Conservation (phyloP, 30 jellyfish, hydroid and myxozoan species). For the Turritopsis rubra region DNA sequence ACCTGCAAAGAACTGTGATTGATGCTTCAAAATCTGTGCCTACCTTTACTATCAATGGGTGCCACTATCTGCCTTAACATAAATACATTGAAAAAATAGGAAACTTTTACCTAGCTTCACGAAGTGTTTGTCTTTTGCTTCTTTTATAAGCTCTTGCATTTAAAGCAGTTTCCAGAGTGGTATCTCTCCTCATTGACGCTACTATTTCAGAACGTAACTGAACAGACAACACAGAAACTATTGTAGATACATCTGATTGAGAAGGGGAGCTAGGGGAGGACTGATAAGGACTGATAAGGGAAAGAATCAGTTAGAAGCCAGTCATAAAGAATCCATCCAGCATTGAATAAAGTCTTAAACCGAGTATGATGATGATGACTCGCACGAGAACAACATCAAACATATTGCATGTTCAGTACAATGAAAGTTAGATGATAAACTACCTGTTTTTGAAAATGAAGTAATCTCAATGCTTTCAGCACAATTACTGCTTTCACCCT, state of each 20-base stretch:
- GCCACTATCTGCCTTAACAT: neutral
- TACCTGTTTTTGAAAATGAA: conserved; percentile 93
- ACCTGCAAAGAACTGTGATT: too few species aligned
- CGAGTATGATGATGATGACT: too few species aligned
- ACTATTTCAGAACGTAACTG: conserved; percentile 90
- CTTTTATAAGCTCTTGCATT: conserved; percentile 90
- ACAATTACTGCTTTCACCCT: conserved; percentile 90
- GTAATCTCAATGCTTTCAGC: conserved; percentile 82
- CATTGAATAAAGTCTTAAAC: too few species aligned
- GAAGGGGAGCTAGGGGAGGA: too few species aligned
- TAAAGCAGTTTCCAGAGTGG: conserved; percentile 93
- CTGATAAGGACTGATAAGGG: too few species aligned
- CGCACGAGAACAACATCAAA: too few species aligned
- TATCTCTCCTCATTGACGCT: conserved; percentile 79
- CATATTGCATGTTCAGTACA: too few species aligned
- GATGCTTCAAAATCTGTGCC: too few species aligned
- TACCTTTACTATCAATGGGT: too few species aligned
- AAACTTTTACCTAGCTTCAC: conserved; percentile 99
- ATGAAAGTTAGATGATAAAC: neutral
- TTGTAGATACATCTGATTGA: neutral
- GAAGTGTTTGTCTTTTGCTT: conserved; percentile 85
- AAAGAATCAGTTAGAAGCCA: too few species aligned
- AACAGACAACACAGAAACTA: neutral
- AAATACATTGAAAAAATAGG: too few species aligned
- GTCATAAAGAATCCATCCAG: neutral